A percentile compares a stretch with the other conserved stretches of the same genome.
phyloP scores from a whole-genome alignment of 2,113 vertebrate species.

The Xiphias gladius region DNA sequence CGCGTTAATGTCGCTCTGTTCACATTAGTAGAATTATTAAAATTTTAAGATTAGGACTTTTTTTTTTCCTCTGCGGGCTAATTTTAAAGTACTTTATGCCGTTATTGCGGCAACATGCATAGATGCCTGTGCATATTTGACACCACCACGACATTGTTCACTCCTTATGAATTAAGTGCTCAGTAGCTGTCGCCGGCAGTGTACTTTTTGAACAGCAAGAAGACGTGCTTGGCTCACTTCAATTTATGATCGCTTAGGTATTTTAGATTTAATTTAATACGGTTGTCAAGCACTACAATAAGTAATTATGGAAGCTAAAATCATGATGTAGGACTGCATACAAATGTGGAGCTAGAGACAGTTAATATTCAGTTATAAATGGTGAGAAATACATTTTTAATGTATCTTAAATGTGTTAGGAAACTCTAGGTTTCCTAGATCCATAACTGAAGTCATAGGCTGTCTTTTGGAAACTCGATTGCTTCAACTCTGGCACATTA shows the following conservation, averaged over 20 bases:
- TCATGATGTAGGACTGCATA: background rate
- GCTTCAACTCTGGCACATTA: slow-evolving; percentile 31
- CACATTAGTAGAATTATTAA: background rate
- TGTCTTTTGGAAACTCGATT: slow-evolving; percentile 41
- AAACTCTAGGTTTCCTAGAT: slow-evolving; percentile 28
- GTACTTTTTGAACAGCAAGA: background rate
- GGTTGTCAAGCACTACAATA: background rate
- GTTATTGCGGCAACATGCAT: background rate
- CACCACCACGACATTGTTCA: background rate
- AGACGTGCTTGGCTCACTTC: slow-evolving; percentile 5
- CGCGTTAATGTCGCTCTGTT: background rate
- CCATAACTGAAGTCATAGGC: slow-evolving; percentile 45
- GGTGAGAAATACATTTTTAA: slow-evolving; percentile 9
- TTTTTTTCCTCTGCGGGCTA: background rate
- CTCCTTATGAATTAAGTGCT: background rate
- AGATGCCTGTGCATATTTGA: background rate
- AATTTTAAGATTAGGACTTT: background rate
- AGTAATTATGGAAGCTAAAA: slow-evolving; percentile 7
- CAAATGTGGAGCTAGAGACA: slow-evolving; percentile 2
- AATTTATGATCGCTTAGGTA: slow-evolving; percentile 2
- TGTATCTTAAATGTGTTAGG: slow-evolving; percentile 25
- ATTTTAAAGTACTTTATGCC: background rate
- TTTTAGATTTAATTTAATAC: slow-evolving; percentile 6
- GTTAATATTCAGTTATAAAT: background rate
- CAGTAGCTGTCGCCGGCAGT: background rate